Base-by-base conservation (phyloP, 2,888 invertebrate species). In the Cyaniris semiargus region DNA sequence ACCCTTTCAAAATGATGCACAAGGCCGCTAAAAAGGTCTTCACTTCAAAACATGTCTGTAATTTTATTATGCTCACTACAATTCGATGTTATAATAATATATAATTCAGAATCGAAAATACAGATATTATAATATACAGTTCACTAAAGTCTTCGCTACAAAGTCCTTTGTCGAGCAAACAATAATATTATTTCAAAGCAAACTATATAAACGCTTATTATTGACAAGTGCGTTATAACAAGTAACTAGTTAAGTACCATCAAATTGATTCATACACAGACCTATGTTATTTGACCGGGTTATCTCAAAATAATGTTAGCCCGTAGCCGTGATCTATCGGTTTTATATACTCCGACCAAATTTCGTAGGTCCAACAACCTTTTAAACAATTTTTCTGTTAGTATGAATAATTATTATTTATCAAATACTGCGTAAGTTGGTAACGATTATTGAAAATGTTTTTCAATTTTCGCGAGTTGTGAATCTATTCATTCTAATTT, bases 371-470 rank as follows among this genome's bases (percentile, higher is more conserved):
- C 48, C 48, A 53, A 1, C 18, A 53, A 13, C 10, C 44, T 44
- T 2, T 48, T 48, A 13, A 2, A 0, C 53, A 18, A 53, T 53
- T 4, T 53, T 18, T 53, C 53, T 18, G 15, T 18, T 18, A 18
- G 53, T 18, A 53, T 0, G 15, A 18, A 53, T 53, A 5, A 53
- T 53, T 53, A 18, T 53, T 53, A 18, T 27, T 27, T 27, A 3
- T 27, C n/a, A 4, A 18, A 58, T 4, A 21, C 60, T 5, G 6
- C 27, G 27, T 31, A 66, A 66, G 15, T 66, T 66, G 1, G 60
- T 66, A 18, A 31, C 27, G 27, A 66, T 66, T 66, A 31, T 31
- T 66, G 66, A 31, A 66, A 66, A 66, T 66, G 66, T 66, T 66
- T 66, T 66, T 66, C 66, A 66, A 66, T 66, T 66, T 27, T 27